Evolutionary conservation across 2,888 invertebrate genomes (phyloP).

Genomic region (Epirrhoe alternata): DNA sequence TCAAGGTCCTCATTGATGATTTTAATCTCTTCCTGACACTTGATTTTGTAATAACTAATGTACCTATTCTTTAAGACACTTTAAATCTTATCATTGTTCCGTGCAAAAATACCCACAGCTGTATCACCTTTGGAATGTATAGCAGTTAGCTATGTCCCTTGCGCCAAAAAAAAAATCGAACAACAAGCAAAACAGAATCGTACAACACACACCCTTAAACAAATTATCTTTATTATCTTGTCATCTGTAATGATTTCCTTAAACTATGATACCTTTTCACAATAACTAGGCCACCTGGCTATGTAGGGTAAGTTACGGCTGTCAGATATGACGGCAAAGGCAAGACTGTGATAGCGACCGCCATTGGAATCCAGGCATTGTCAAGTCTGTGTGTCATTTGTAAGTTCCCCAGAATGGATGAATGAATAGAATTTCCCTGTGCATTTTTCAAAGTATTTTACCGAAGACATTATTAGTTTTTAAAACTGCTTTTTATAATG

Average conservation of each 20-base stretch:
- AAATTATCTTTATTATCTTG: constrained; percentile 21
- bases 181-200: not conserved
- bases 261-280: constrained; percentile 12
- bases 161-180: not conserved
- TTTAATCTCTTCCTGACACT: not conserved
- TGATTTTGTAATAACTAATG: too few species aligned
- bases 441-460: constrained; percentile 33
- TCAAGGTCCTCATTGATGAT: not conserved
- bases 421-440: constrained; percentile 29
- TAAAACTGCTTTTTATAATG: constrained; percentile 35
- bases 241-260: constrained; percentile 20
- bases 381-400: constrained; percentile 36
- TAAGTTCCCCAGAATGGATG: constrained; percentile 31
- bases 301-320: constrained; percentile 23
- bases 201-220: not conserved
- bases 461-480: constrained; percentile 34
- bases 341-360: constrained; percentile 26
- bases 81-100: too few species aligned
- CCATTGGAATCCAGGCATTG: constrained; percentile 34
- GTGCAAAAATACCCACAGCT: too few species aligned
- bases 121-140: not conserved
- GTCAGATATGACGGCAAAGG: constrained; percentile 26
- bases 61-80: too few species aligned
- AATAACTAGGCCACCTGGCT: constrained; percentile 25
- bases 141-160: not conserved